Percentiles rank a stretch among this genome's conserved stretches.
Evolutionary conservation across 2,113 vertebrate genomes (phyloP).

Genomic region (Gymnarchus niloticus): DNA sequence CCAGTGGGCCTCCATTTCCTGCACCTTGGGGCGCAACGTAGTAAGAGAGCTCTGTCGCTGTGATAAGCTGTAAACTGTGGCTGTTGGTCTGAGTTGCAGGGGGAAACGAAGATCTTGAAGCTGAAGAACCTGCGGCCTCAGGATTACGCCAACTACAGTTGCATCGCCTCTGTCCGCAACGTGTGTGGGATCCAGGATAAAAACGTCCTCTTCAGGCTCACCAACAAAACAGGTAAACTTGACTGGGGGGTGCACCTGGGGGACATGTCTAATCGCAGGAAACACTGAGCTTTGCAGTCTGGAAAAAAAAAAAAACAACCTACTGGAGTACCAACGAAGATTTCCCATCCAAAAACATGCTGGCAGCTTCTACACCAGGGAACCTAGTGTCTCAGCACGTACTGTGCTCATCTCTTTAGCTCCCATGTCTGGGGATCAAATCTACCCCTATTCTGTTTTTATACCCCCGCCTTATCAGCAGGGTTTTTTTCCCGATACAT

Average conservation of each 20-base stretch:
- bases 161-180: slow-evolving; percentile 89
- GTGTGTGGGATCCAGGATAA: slow-evolving; percentile 94
- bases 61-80: slow-evolving; percentile 60
- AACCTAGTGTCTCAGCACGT: not conserved
- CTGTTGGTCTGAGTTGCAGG: slow-evolving; percentile 72
- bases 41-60: too few species aligned
- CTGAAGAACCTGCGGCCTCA: slow-evolving; percentile 96
- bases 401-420: not conserved
- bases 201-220: slow-evolving; percentile 84
- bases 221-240: slow-evolving; percentile 79
- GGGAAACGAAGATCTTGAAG: slow-evolving; percentile 98
- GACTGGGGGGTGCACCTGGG: not conserved
- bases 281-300: not conserved
- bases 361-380: not conserved
- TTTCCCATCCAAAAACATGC: not conserved
- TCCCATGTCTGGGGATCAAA: not conserved
- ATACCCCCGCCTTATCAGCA: not conserved
- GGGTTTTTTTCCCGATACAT: not conserved
- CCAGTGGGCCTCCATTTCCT: not conserved
- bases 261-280: not conserved
- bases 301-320: not conserved
- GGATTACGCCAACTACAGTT: slow-evolving; percentile 98
- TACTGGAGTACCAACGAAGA: not conserved
- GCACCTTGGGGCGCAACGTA: not conserved
- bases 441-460: not conserved